Evolutionary conservation across 1,140 invertebrate genomes (phyloP).

Genomic region (Calosoma granatense): DNA sequence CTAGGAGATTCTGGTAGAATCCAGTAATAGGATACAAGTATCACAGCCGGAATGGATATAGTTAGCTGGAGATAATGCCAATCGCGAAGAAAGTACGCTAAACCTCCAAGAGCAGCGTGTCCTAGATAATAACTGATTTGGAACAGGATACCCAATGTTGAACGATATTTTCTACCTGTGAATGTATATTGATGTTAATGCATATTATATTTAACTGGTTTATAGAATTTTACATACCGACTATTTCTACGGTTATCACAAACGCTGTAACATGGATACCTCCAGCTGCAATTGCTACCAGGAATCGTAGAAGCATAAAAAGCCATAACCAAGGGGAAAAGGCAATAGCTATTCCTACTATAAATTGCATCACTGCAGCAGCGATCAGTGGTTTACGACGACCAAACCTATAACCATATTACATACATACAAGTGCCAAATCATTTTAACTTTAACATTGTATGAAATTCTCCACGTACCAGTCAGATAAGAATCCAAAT

Average conservation of each 20-base stretch:
- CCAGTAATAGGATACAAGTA: slow-evolving; percentile 59
- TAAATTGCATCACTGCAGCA: slow-evolving; percentile 44
- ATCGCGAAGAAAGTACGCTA: slow-evolving; percentile 52
- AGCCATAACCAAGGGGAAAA: slow-evolving; percentile 46
- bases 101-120: slow-evolving; percentile 44
- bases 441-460: background rate
- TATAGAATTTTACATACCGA: slow-evolving; percentile 53
- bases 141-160: slow-evolving; percentile 32
- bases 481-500: slow-evolving; percentile 1
- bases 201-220: background rate
- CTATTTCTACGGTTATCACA: slow-evolving; percentile 44
- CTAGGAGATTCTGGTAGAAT: slow-evolving; percentile 62
- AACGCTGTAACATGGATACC: slow-evolving; percentile 60
- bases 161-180: slow-evolving; percentile 53
- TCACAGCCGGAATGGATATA: slow-evolving; percentile 54
- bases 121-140: slow-evolving; percentile 28
- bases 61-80: slow-evolving; percentile 65
- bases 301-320: slow-evolving; percentile 51
- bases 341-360: slow-evolving; percentile 42
- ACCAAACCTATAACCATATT: slow-evolving; percentile 43
- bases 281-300: slow-evolving; percentile 57
- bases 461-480: background rate
- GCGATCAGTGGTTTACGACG: slow-evolving; percentile 46
- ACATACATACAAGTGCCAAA: background rate
- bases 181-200: background rate